Evolutionary conservation across 2,888 invertebrate species (phyloP), one percentile per base, ranked within the genome.

Genomic region (Seladonia tumulorum): DNA sequence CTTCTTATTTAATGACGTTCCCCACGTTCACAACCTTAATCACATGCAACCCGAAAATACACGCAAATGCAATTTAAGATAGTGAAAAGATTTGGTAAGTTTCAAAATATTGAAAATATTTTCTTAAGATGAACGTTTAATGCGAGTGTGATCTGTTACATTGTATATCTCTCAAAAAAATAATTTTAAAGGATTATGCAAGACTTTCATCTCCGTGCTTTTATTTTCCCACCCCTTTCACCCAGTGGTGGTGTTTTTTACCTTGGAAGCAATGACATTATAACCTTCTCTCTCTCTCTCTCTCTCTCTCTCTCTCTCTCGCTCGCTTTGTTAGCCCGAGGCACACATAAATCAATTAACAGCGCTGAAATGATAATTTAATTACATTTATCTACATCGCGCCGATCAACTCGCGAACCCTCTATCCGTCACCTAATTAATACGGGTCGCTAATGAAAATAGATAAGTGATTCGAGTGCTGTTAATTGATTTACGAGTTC

Each of bases 331-430:
- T 60, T 60, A 25, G 25, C 16, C 12, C 25, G 25, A 63, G 60
- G 16, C 25, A 29, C 16, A 16, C 60, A 63, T 63, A 29, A 63
- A 63, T 63, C 25, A 63, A 63, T 63, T 63, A 63, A 63, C 16
- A 63, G 2, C 29, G 16, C 7, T 29, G 60, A 63, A 63, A 63
- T 29, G 29, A 63, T 63, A 29, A 63, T 63, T 66, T 66, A 66
- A 66, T 66, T 66, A 66, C 66, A 66, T 66, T 66, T 66, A 35
- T 66, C 66, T 66, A 66, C 66, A 35, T 66, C 29, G 29, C 35
- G 66, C 66, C 66, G 66, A 66, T 66, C 66, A 66, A 66, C 66
- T 66, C 35, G 66, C 66, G 66, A 22, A 29, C 66, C 66, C 66
- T 66, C 29, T 35, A 35, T 35, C 22, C 66, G 66, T 66, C 66